Conservation (phyloP, 2,113 vertebrate species). For the Rhegmatorhina hoffmannsi region DNA sequence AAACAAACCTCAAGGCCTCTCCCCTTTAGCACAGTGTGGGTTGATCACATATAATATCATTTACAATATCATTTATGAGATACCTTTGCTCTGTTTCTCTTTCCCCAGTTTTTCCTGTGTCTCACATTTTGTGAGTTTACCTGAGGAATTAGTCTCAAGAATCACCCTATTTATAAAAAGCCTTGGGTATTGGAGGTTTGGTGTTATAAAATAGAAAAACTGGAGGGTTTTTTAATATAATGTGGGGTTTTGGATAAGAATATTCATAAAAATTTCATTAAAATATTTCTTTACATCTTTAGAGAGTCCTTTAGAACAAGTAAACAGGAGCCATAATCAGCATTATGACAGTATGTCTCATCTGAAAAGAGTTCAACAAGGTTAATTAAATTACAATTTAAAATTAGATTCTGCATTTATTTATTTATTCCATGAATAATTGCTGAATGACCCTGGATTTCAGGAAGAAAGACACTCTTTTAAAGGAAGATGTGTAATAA, state of each 20-base stretch:
- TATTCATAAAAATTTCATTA: neutral
- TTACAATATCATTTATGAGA: neutral
- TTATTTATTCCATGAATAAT: neutral
- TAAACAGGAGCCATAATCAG: neutral
- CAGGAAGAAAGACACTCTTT: neutral
- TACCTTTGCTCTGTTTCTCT: neutral
- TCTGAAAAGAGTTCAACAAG: constrained; percentile 30
- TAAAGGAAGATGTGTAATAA: neutral
- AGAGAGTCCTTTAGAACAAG: neutral
- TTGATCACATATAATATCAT: neutral
- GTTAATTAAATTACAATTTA: constrained; percentile 15
- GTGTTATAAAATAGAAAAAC: neutral
- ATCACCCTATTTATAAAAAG: neutral
- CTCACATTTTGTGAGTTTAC: neutral
- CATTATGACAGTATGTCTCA: neutral
- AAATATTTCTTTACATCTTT: neutral
- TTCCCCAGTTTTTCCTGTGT: neutral
- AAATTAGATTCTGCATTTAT: neutral
- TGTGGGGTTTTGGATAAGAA: neutral
- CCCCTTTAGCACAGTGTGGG: neutral
- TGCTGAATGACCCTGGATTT: neutral
- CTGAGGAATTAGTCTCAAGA: neutral
- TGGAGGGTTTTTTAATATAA: neutral
- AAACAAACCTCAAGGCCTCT: neutral
- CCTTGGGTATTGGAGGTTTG: neutral